Conservation (phyloP, 1,140 invertebrate genomes). For the Antheraea pernyi region DNA sequence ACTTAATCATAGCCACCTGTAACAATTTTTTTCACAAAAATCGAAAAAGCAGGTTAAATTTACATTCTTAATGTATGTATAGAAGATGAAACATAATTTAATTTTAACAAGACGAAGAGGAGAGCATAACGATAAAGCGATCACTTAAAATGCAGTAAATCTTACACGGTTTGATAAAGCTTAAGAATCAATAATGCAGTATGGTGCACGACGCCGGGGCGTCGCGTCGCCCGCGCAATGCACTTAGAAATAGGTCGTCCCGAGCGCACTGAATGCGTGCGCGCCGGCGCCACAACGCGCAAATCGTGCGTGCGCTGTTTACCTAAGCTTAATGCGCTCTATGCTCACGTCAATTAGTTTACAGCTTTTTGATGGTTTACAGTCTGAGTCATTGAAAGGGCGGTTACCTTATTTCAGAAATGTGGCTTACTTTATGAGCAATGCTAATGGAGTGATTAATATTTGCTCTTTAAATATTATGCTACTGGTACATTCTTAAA, state of each 20-base stretch:
- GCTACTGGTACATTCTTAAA: background rate
- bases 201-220: constrained; percentile 11
- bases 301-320: constrained; percentile 46
- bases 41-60: too few relatives aligned
- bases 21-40: too few relatives aligned
- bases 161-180: background rate
- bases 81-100: too few relatives aligned
- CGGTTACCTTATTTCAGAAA: background rate
- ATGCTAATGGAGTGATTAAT: background rate
- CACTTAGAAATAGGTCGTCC: constrained; percentile 46
- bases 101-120: background rate
- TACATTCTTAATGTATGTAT: too few relatives aligned
- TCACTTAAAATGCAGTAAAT: constrained; percentile 14
- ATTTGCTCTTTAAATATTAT: background rate
- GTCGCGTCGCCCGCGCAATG: constrained; percentile 31
- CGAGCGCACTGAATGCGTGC: constrained; percentile 34
- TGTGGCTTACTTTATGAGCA: background rate
- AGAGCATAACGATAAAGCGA: constrained; percentile 6
- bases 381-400: background rate
- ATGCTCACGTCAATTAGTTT: background rate
- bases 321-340: constrained; percentile 15
- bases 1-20: too few relatives aligned
- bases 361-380: background rate
- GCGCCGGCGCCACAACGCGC: constrained; percentile 63
- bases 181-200: constrained; percentile 10